A percentile compares a stretch with the other conserved stretches of the same genome.
Conservation (phyloP, 2,888 invertebrate genomes). For the Stratiomys singularior region DNA sequence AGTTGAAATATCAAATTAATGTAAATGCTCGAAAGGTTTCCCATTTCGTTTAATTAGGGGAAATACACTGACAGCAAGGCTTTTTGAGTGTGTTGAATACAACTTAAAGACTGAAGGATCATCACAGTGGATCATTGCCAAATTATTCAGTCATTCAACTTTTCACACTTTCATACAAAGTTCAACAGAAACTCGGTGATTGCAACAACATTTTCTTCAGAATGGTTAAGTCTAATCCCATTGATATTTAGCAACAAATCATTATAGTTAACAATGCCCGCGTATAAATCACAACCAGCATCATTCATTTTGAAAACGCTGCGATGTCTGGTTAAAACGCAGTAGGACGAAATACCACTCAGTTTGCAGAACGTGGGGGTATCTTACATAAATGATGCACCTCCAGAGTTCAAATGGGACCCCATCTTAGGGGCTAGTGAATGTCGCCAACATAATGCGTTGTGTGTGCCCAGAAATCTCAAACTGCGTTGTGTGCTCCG, state of each 20-base stretch:
- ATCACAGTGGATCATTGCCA: too few species aligned
- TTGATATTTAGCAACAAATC: not conserved
- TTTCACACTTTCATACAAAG: too few species aligned
- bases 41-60: too few species aligned
- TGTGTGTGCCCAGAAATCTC: conserved; percentile 25
- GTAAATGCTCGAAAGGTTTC: too few species aligned
- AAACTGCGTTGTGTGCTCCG: conserved; percentile 16
- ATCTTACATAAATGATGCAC: conserved; percentile 27
- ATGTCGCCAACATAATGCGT: conserved; percentile 30
- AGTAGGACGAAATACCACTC: conserved; percentile 36
- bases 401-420: not conserved
- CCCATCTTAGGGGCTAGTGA: conserved; percentile 9
- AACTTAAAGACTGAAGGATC: too few species aligned
- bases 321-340: not conserved
- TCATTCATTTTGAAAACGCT: not conserved
- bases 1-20: too few species aligned
- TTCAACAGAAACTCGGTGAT: too few species aligned
- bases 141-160: too few species aligned
- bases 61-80: too few species aligned
- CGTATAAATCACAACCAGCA: conserved; percentile 21
- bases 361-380: conserved; percentile 12
- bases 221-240: too few species aligned
- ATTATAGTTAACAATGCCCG: not conserved
- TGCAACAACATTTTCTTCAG: too few species aligned
- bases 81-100: too few species aligned